phyloP scores from a whole-genome alignment of 2,113 vertebrate species.

The Cricetomys ansorgei region DNA sequence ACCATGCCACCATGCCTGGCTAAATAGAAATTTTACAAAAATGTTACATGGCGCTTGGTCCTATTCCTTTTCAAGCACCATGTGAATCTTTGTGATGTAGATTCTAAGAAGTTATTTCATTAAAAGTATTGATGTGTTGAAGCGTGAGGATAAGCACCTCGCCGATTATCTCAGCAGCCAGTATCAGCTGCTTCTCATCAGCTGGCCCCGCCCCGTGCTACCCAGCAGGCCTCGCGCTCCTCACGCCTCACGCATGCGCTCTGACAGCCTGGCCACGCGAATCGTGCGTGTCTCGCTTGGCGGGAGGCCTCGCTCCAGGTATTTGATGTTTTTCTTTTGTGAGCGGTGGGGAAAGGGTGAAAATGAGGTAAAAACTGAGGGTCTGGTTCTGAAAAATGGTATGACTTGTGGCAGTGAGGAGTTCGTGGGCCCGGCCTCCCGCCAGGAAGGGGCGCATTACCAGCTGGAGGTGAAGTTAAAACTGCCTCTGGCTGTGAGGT shows the following conservation, averaged over 20 bases:
- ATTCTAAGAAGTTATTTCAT: neutral
- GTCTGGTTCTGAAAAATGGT: neutral
- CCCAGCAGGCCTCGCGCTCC: neutral
- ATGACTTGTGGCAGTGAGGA: neutral
- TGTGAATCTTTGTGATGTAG: neutral
- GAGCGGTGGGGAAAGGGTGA: neutral
- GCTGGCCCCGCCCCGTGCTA: neutral
- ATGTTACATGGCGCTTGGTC: neutral
- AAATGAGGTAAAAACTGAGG: neutral
- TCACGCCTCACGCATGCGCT: slow-evolving; percentile 54
- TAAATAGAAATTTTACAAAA: neutral
- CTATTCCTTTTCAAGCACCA: neutral
- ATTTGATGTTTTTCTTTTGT: neutral
- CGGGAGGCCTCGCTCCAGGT: slow-evolving; percentile 1
- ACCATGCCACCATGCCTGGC: neutral
- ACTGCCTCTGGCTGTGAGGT: neutral
- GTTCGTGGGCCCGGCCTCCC: too few species aligned
- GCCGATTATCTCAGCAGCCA: neutral
- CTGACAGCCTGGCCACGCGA: accelerated
- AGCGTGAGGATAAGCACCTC: too few species aligned
- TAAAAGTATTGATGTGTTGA: neutral
- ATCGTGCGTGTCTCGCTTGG: accelerated
- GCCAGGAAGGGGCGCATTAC: neutral
- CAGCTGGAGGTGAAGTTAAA: neutral
- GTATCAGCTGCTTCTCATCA: neutral